These are phyloP conservation scores for Anser cygnoides DNA, from an alignment of 2,113 vertebrate species.

Conservation along the genomic window DNA sequence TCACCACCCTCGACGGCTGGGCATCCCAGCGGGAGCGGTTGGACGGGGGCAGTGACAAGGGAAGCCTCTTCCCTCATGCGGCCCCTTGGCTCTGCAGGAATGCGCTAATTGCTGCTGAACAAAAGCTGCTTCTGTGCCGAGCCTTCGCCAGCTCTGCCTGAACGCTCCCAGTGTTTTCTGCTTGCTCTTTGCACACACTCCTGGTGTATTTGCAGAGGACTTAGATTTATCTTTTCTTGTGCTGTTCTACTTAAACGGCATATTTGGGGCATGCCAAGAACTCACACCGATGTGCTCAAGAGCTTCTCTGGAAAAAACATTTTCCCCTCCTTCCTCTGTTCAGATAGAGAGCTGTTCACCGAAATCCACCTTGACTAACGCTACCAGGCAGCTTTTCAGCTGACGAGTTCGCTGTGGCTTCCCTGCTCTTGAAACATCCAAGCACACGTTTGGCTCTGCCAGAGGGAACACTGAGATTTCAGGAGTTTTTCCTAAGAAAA, in stretches of 20 bases:
- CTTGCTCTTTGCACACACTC: not conserved
- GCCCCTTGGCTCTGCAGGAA: slow-evolving; percentile 70
- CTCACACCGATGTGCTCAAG: not conserved
- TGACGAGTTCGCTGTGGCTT: not conserved
- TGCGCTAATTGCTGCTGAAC: slow-evolving; percentile 68
- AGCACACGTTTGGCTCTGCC: not conserved
- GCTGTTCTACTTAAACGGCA: not conserved
- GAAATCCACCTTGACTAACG: not conserved
- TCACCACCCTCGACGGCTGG: slow-evolving; percentile 27
- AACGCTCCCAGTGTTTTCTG: slow-evolving; percentile 21
- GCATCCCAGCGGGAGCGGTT: slow-evolving; percentile 28
- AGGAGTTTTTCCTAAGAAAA: not conserved
- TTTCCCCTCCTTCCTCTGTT: not conserved
- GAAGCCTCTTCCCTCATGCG: slow-evolving; percentile 37
- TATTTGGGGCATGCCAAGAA: not conserved
- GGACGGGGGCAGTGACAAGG: slow-evolving; percentile 68
- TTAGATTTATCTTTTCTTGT: not conserved
- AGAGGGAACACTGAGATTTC: not conserved
- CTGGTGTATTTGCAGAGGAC: not conserved
- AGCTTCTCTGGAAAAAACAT: not conserved
- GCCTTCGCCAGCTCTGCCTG: not conserved
- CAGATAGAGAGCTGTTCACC: not conserved
- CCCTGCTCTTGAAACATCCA: too few species aligned
- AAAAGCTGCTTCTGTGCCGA: slow-evolving; percentile 61
- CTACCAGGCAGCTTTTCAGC: not conserved